These are phyloP conservation scores for Brachyrhaphis roseni DNA, from an alignment of 2,797 vertebrate species.

Conservation along the genomic window DNA sequence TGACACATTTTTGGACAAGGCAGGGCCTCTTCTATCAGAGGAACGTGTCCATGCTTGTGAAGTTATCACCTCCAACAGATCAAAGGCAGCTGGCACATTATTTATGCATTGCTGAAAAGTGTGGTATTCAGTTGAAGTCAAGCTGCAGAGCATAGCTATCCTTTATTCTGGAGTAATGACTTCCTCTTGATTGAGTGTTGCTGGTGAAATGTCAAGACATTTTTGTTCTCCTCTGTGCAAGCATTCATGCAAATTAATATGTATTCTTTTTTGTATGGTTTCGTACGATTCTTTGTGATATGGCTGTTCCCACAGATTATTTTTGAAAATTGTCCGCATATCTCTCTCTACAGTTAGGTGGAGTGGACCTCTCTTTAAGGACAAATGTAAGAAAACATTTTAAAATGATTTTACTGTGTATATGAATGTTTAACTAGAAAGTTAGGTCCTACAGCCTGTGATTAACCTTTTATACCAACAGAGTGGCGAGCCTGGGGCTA, in stretches of 20 bases:
- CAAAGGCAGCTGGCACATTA: conserved; percentile 71
- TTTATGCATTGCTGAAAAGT: conserved; percentile 64
- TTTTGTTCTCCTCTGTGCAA: conserved; percentile 13
- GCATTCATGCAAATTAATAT: neutral
- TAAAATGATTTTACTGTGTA: conserved; percentile 10
- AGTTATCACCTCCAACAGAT: conserved; percentile 70
- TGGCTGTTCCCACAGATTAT: neutral
- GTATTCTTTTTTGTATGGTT: neutral
- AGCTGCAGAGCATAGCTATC: conserved; percentile 40
- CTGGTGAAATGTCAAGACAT: conserved; percentile 39
- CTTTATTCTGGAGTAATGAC: conserved; percentile 61
- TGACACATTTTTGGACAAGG: conserved; percentile 70
- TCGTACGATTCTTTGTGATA: neutral
- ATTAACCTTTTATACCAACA: conserved; percentile 28
- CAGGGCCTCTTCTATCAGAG: conserved; percentile 50
- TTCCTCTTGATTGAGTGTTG: conserved; percentile 60
- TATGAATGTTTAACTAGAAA: neutral
- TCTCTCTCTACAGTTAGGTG: neutral
- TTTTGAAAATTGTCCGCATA: neutral
- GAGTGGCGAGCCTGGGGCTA: conserved; percentile 45
- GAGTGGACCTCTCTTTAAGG: neutral
- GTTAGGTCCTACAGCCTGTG: conserved; percentile 11
- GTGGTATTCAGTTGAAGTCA: conserved; percentile 58
- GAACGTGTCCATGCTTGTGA: conserved; percentile 63
- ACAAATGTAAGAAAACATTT: neutral